These are phyloP conservation scores for Tragulus kanchil DNA, from an alignment of 2,113 vertebrate genomes.

Conservation along the genomic window DNA sequence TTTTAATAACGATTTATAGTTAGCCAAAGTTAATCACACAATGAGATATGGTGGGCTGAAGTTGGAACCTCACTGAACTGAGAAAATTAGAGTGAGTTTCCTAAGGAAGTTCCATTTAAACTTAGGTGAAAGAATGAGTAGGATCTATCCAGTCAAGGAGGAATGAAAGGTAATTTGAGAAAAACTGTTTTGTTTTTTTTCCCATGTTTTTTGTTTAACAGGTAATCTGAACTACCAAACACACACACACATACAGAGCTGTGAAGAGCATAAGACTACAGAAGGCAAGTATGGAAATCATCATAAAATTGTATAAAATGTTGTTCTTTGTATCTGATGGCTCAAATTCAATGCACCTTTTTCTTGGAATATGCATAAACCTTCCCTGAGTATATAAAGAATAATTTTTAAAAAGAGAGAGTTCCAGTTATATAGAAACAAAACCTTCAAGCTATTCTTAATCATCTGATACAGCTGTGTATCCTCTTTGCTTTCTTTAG, in stretches of 20 bases:
- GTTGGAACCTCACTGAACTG: background rate
- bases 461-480: background rate
- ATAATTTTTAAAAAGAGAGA: background rate
- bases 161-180: background rate
- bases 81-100: background rate
- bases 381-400: background rate
- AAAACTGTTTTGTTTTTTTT: no score
- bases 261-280: background rate
- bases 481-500: background rate
- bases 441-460: background rate
- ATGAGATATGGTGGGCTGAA: background rate
- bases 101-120: background rate
- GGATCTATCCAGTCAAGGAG: background rate
- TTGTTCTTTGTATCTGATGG: background rate
- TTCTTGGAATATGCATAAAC: background rate
- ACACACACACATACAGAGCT: background rate
- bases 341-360: background rate
- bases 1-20: background rate
- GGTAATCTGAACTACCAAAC: background rate
- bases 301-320: background rate
- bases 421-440: background rate
- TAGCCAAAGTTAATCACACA: background rate
- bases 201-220: no score
- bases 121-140: background rate
- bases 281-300: background rate